A percentile compares a stretch with the other conserved stretches of the same genome.
Evolutionary conservation across 2,888 invertebrate species (phyloP).

Genomic region (Hemicrepidius hirtus): DNA sequence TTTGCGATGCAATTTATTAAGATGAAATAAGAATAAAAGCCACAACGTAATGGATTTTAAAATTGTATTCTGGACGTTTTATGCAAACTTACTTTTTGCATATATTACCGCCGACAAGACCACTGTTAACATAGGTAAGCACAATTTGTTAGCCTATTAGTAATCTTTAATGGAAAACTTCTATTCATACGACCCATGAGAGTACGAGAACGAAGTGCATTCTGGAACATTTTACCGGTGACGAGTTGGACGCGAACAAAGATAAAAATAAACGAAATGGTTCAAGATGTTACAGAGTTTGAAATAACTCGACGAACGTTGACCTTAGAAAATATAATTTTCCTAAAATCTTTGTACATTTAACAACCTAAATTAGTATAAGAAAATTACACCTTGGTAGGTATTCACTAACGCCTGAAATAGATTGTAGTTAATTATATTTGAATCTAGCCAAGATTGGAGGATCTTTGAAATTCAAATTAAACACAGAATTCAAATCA

Average conservation of each 20-base stretch:
- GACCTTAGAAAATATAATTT: slow-evolving; percentile 3
- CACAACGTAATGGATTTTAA: slow-evolving; percentile 45
- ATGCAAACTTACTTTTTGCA: slow-evolving; percentile 20
- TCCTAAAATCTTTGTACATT: too few species aligned
- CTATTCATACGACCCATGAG: neutral
- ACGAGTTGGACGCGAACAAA: neutral
- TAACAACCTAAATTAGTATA: too few species aligned
- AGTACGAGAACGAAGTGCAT: neutral
- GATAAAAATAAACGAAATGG: slow-evolving; percentile 3
- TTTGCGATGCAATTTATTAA: slow-evolving; percentile 42
- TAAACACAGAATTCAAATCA: too few species aligned
- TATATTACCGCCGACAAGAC: slow-evolving; percentile 14
- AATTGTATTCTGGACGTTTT: slow-evolving; percentile 35
- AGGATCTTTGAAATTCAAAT: too few species aligned
- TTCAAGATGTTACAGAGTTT: neutral
- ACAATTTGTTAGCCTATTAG: slow-evolving; percentile 1
- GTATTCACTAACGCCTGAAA: too few species aligned
- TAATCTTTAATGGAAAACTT: neutral
- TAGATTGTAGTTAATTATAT: too few species aligned
- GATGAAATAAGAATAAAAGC: slow-evolving; percentile 39
- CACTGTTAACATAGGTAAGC: slow-evolving; percentile 44
- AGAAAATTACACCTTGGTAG: too few species aligned
- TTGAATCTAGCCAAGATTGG: too few species aligned
- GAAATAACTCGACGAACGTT: slow-evolving; percentile 10
- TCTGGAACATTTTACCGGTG: neutral